phyloP scores from a whole-genome alignment of 1,140 invertebrate genomes.

The Gryon sp. region DNA sequence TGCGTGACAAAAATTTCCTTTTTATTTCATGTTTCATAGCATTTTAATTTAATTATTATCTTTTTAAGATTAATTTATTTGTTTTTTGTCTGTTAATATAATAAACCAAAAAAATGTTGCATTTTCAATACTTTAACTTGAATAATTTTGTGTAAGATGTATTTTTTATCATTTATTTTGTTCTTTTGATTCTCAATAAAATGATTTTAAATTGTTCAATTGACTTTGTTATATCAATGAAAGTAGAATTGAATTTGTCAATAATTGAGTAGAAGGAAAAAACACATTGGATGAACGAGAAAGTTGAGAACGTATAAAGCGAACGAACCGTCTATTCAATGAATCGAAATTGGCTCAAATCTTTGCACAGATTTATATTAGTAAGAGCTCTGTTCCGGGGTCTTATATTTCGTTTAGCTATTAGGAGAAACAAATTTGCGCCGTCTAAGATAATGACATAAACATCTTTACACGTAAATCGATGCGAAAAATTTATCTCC shows the following conservation, averaged over 20 bases:
- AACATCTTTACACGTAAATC: constrained; percentile 39
- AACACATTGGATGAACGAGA: constrained; percentile 6
- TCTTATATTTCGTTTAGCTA: background rate
- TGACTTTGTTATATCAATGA: too few species aligned
- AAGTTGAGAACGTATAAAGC: constrained; percentile 11
- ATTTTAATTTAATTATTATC: too few species aligned
- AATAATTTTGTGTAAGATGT: too few species aligned
- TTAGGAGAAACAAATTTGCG: constrained; percentile 11
- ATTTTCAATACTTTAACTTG: too few species aligned
- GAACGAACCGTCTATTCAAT: constrained; percentile 17
- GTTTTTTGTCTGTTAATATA: too few species aligned
- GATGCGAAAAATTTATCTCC: constrained; percentile 10
- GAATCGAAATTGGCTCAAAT: constrained; percentile 24
- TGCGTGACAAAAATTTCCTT: too few species aligned
- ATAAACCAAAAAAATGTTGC: too few species aligned
- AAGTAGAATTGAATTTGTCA: constrained; percentile 7
- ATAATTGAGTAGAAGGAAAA: background rate
- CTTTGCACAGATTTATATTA: background rate
- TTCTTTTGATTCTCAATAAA: too few species aligned
- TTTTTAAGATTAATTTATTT: too few species aligned
- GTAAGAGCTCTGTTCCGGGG: constrained; percentile 8
- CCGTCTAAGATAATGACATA: constrained; percentile 36
- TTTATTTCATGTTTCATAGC: too few species aligned
- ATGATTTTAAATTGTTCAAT: too few species aligned
- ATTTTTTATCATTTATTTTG: too few species aligned